Evolutionary conservation across 2,888 invertebrate genomes (phyloP), one percentile per base, ranked within the genome.

Genomic region (Ornithoptera priamus): DNA sequence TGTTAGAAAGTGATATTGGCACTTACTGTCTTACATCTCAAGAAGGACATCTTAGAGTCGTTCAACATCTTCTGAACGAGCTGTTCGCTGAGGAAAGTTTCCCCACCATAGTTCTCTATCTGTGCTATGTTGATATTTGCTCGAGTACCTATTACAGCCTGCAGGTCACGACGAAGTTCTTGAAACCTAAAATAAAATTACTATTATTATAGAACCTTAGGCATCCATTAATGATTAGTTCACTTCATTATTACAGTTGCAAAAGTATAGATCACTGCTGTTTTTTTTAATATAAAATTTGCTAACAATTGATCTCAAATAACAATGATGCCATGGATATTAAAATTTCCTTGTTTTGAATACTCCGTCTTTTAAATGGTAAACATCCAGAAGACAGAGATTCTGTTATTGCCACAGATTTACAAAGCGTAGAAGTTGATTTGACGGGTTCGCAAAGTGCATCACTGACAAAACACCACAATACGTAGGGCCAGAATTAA

Each of bases 71-170:
- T 97, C 75, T 98, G 97, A 0, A 98, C 98, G 4, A 99, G 94
- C 82, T 98, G 97, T 85, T 99, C 99, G 0, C 98, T 98, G 0
- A 99, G 93, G 84, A 99, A 98, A 0, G 98, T 99, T 90, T 99
- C 99, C 0, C 98, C 99, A 2, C 98, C 99, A 82, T 98, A 99
- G 87, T 98, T 97, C 86, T 99, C 99, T 61, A 98, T 97, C 83
- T 97, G 97, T 0, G 97, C 98, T 73, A 98, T 97, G 83, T 98
- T 98, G 71, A 98, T 97, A 83, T 98, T 98, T 0, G 98, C 96
- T 68, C 97, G 94, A 0, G 97, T 96, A 3, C 98, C 97, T 75
- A 99, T 96, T 17, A 97, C 96, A 0, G 98, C 98, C 90, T 99
- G 98, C 73, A 99, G 90, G 83, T 99, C 99, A 64, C 99, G 94